phyloP scores from a whole-genome alignment of 2,888 invertebrate species.

The Ophion ellenae region DNA sequence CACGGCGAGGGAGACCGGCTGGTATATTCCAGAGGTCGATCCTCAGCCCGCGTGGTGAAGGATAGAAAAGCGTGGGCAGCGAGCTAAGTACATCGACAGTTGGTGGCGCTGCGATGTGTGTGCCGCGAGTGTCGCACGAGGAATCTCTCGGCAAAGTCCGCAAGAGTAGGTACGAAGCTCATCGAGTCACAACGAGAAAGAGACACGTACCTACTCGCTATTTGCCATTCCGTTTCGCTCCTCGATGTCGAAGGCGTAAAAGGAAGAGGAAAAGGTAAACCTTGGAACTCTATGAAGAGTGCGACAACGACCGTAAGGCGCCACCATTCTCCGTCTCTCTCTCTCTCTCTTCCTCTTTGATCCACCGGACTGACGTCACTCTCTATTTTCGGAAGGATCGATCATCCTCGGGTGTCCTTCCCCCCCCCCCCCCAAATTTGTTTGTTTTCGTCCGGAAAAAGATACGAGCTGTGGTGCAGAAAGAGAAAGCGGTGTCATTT shows the following conservation, averaged over 20 bases:
- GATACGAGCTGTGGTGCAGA: too few species aligned
- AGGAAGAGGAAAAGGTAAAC: constrained; percentile 61
- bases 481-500: too few species aligned
- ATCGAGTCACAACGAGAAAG: not conserved
- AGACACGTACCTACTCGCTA: constrained; percentile 50
- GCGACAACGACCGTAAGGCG: constrained; percentile 62
- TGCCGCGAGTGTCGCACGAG: constrained; percentile 47
- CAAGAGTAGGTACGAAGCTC: not conserved
- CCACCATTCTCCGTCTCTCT: constrained; percentile 54
- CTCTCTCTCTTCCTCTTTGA: not conserved
- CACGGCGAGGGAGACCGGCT: too few species aligned
- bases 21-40: constrained; percentile 3
- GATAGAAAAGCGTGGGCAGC: constrained; percentile 57
- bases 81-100: constrained; percentile 34
- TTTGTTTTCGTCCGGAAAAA: not conserved
- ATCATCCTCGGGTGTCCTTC: constrained; percentile 37
- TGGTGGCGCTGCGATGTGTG: not conserved
- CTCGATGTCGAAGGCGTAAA: constrained; percentile 62
- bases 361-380: constrained; percentile 66
- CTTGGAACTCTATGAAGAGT: constrained; percentile 18
- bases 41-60: constrained; percentile 19
- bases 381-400: constrained; percentile 64
- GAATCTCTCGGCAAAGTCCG: constrained; percentile 15
- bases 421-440: constrained; percentile 15
- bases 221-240: constrained; percentile 65